Evolutionary conservation across 2,113 vertebrate species (phyloP), one percentile per base, ranked within the genome.

Genomic region (Campylomormyrus tamandua): DNA sequence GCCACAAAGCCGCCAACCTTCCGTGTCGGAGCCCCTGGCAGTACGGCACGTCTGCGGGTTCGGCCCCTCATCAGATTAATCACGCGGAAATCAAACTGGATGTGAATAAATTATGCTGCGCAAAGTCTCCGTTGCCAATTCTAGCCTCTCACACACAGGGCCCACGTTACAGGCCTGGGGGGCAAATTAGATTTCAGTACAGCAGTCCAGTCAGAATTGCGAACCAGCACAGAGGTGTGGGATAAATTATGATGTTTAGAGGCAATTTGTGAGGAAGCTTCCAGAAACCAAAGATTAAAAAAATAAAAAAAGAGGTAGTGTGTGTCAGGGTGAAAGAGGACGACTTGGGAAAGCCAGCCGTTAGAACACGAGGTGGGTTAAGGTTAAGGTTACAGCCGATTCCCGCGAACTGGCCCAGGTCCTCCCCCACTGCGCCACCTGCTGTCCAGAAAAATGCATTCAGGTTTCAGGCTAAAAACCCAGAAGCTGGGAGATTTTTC

Each of bases 71-170:
- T 56, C 17, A 77, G 48, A 90, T 87, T 91, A 93, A 94, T 92
- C 87, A 91, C 1, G 8, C 62, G 13, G 90, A 92, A 92, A 92
- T 94, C 91, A 91, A 94, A 92, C 91, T 70, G 90, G 24, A 88
- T 39, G 89, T 46, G 90, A 93, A 93, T 92, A 92, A 93, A 94
- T 94, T 94, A 93, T 92, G 50, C 83, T 3, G 5, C 0, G 87
- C 70, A 74, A 90, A 91, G 80, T 93, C 94, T 94, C 91, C 87
- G 91, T 94, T 94, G 93, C 88, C 92, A 93, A 93, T 94, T 91
- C 93, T 87, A 92, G 48, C 89, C 87, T 53, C 56, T 83, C 91
- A 74, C 87, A 31, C 85, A 89, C 58, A 89, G 89, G 53, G 70
- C 31, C 70, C 48, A 74, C 90, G 91, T 45, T 86, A 86, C 87